A percentile compares a stretch with the other conserved stretches of the same genome.
Conservation (phyloP, 2,113 vertebrate genomes). For the Sphyrna mokarran region DNA sequence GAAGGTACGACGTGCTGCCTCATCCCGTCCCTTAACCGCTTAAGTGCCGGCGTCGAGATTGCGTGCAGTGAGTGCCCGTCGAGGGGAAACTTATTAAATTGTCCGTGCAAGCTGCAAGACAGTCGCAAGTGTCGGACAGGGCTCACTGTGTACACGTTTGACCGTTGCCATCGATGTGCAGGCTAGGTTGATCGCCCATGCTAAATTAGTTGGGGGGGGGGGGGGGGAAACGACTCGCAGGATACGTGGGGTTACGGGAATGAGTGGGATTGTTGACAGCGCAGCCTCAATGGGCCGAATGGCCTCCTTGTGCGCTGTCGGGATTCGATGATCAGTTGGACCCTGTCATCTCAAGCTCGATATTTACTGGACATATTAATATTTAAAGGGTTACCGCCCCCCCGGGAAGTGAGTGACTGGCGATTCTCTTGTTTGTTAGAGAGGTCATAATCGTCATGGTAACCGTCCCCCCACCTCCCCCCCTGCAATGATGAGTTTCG, state of each 20-base stretch:
- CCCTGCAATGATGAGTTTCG: neutral
- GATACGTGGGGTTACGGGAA: too few species aligned
- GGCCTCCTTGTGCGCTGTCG: too few species aligned
- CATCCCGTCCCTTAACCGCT: neutral
- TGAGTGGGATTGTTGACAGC: too few species aligned
- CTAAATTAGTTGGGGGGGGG: too few species aligned
- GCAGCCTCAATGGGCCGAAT: too few species aligned
- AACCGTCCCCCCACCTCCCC: too few species aligned
- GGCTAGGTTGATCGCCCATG: too few species aligned
- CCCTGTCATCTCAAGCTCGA: neutral
- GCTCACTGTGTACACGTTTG: neutral
- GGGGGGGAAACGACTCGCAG: too few species aligned
- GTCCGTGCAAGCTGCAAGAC: neutral
- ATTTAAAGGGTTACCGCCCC: neutral
- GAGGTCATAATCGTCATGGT: neutral
- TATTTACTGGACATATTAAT: neutral
- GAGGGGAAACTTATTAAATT: neutral
- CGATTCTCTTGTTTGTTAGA: neutral
- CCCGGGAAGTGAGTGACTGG: neutral
- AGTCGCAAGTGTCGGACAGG: too few species aligned
- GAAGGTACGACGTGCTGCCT: constrained; percentile 52
- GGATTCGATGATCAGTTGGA: too few species aligned
- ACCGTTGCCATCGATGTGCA: too few species aligned
- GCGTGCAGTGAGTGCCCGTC: neutral
- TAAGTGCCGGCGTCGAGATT: neutral